phyloP scores from a whole-genome alignment of 2,888 invertebrate genomes.

The Biston betularia region DNA sequence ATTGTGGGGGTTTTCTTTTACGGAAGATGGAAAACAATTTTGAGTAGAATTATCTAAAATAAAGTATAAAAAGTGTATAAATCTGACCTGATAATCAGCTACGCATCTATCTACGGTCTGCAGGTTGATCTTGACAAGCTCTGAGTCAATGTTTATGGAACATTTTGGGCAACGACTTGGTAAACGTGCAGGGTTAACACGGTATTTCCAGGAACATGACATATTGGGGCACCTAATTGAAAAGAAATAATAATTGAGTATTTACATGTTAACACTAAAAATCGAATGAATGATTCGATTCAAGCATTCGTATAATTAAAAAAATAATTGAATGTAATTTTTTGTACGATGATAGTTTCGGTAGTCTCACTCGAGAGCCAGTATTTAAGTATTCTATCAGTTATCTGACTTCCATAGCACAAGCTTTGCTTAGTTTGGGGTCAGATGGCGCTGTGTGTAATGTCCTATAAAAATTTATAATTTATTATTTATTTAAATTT shows the following conservation, averaged over 20 bases:
- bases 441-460: too few species aligned
- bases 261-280: neutral
- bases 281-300: too few species aligned
- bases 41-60: neutral
- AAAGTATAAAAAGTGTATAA: neutral
- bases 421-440: too few species aligned
- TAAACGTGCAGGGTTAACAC: slow-evolving; percentile 54
- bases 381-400: too few species aligned
- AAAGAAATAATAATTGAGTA: neutral
- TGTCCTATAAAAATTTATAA: too few species aligned
- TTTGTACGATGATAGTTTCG: too few species aligned
- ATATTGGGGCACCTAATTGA: slow-evolving; percentile 68
- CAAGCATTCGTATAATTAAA: too few species aligned
- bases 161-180: slow-evolving; percentile 67
- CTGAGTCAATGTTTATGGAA: slow-evolving; percentile 58
- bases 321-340: too few species aligned
- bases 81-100: slow-evolving; percentile 66
- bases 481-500: too few species aligned
- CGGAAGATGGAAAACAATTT: neutral
- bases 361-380: too few species aligned
- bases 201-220: slow-evolving; percentile 65
- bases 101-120: slow-evolving; percentile 64
- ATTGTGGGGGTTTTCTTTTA: neutral
- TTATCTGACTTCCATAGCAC: too few species aligned
- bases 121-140: slow-evolving; percentile 61